phyloP scores from a whole-genome alignment of 2,797 vertebrate species.

The Trichosurus vulpecula region DNA sequence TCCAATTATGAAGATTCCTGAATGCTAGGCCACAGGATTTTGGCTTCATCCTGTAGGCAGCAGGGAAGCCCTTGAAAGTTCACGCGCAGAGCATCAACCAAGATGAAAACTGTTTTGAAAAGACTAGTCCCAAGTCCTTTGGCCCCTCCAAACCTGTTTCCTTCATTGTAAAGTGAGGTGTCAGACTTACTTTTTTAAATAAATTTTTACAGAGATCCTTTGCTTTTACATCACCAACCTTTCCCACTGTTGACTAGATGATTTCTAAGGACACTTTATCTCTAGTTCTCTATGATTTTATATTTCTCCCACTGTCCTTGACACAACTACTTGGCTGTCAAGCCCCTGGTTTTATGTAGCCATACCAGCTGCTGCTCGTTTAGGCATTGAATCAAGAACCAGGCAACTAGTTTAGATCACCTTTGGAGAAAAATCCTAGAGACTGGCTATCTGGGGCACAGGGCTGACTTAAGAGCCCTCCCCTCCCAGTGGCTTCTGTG shows the following conservation, averaged over 20 bases:
- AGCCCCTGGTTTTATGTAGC: not conserved
- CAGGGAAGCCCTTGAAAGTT: not conserved
- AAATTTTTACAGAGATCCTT: not conserved
- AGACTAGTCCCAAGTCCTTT: not conserved
- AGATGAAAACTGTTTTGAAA: not conserved
- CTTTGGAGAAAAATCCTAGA: not conserved
- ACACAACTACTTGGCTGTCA: not conserved
- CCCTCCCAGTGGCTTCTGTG: not conserved
- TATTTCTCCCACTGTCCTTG: not conserved
- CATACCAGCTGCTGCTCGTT: not conserved
- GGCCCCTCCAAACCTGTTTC: not conserved
- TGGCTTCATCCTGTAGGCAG: not conserved
- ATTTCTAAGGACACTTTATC: not conserved
- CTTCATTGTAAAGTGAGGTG: not conserved
- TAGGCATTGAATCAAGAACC: not conserved
- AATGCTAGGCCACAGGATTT: not conserved
- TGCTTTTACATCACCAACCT: not conserved
- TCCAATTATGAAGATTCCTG: not conserved
- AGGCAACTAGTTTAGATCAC: not conserved
- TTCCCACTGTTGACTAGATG: not conserved
- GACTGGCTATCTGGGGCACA: not conserved
- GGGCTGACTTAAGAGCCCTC: not conserved
- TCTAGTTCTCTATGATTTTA: not conserved
- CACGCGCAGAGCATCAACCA: not conserved
- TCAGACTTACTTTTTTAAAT: not conserved